A percentile compares a stretch with the other conserved stretches of the same genome.
Evolutionary conservation across 2,113 vertebrate species (phyloP).

Genomic region (Australoheros scitulus): DNA sequence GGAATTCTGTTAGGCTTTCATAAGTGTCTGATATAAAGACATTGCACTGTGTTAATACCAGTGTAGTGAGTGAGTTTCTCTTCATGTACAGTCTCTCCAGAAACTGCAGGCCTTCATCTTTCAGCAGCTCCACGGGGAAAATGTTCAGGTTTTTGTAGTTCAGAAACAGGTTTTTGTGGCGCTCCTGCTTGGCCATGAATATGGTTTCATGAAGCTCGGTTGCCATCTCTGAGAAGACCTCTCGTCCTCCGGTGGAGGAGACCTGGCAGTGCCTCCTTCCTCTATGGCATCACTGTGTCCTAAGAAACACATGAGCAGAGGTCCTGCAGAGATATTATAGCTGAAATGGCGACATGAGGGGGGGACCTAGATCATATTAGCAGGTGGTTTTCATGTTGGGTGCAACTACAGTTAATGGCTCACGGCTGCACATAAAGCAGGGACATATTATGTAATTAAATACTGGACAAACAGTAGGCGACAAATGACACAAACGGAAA

Average conservation of each 20-base stretch:
- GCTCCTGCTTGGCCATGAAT: constrained; percentile 92
- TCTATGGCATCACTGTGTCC: constrained; percentile 35
- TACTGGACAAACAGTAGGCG: background rate
- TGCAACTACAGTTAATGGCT: background rate
- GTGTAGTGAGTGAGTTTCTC: constrained; percentile 92
- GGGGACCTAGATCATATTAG: background rate
- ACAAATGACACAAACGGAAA: accelerated
- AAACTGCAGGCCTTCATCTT: constrained; percentile 92
- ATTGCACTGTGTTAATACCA: constrained; percentile 79
- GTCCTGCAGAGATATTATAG: background rate
- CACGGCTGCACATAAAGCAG: background rate
- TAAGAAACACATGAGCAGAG: background rate
- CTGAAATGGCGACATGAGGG: background rate
- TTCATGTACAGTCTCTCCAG: constrained; percentile 98
- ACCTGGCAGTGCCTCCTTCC: background rate
- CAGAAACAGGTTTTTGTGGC: constrained; percentile 95
- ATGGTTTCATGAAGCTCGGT: constrained; percentile 92
- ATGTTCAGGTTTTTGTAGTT: constrained; percentile 92
- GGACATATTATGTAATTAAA: background rate
- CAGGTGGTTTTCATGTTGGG: background rate
- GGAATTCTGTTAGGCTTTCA: background rate
- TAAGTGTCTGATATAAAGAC: background rate
- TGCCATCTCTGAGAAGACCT: constrained; percentile 81
- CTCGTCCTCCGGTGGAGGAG: background rate
- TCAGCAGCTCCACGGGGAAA: constrained; percentile 91